Evolutionary conservation across 2,797 vertebrate genomes (phyloP).

Genomic region (Ibycter americanus): DNA sequence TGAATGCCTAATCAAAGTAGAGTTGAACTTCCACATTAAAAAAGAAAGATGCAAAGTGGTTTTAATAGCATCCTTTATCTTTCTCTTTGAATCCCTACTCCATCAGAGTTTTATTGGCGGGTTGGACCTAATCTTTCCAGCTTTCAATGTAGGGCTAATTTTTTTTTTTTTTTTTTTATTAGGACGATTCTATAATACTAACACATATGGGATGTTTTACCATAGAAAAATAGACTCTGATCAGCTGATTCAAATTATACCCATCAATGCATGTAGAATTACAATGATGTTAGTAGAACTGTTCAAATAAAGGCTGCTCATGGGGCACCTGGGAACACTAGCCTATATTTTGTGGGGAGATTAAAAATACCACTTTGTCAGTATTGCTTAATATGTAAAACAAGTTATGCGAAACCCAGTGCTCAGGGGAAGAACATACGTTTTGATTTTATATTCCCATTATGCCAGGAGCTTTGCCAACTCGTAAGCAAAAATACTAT

Average conservation of each 20-base stretch:
- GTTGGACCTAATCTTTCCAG: not conserved
- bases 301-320: not conserved
- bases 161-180: not conserved
- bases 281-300: not conserved
- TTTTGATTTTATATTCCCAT: conserved; percentile 7
- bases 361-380: not conserved
- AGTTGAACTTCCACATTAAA: not conserved
- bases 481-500: not conserved
- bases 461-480: not conserved
- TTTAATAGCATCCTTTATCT: not conserved
- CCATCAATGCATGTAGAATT: not conserved
- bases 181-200: not conserved
- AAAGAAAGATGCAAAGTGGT: not conserved
- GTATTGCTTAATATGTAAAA: not conserved
- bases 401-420: not conserved
- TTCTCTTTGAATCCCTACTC: not conserved
- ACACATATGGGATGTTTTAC: not conserved
- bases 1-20: not conserved
- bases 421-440: not conserved
- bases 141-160: not conserved
- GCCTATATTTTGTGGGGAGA: not conserved
- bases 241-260: not conserved
- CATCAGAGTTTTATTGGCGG: not conserved
- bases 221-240: not conserved
- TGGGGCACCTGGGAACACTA: not conserved